These are phyloP conservation scores for Diorhabda carinulata DNA, from an alignment of 1,140 invertebrate genomes.

Conservation along the genomic window DNA sequence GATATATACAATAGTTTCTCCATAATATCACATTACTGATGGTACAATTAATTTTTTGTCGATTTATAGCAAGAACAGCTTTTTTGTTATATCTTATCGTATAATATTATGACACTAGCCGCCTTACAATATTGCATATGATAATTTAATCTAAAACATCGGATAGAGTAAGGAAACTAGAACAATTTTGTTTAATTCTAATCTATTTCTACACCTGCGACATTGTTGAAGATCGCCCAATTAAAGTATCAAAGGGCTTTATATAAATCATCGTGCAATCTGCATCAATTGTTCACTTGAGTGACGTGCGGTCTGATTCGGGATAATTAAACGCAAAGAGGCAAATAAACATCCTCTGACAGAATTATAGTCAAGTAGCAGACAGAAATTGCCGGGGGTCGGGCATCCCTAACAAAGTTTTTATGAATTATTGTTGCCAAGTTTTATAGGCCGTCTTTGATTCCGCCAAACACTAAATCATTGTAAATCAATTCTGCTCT, in stretches of 20 bases:
- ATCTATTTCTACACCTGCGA: not conserved
- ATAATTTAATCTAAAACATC: no score
- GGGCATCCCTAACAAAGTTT: constrained; percentile 12
- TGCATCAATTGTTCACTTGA: not conserved
- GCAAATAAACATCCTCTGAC: constrained; percentile 7
- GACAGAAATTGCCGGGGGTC: constrained; percentile 11
- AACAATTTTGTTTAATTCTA: not conserved
- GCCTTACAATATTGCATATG: no score
- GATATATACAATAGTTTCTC: no score
- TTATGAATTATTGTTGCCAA: constrained; percentile 4
- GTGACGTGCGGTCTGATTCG: constrained; percentile 8
- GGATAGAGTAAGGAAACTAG: no score
- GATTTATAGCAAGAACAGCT: no score
- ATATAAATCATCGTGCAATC: not conserved
- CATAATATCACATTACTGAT: no score
- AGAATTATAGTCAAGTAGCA: constrained; percentile 16
- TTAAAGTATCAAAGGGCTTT: not conserved
- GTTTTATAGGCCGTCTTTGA: constrained; percentile 12
- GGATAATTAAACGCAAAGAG: constrained; percentile 15
- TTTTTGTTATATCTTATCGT: no score
- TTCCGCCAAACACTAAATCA: constrained; percentile 9
- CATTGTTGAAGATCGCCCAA: not conserved
- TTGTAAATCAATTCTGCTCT: constrained; percentile 2
- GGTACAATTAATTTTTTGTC: no score
- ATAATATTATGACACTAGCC: no score